phyloP scores from a whole-genome alignment of 2,888 invertebrate genomes.

The Masnerella sp. region DNA sequence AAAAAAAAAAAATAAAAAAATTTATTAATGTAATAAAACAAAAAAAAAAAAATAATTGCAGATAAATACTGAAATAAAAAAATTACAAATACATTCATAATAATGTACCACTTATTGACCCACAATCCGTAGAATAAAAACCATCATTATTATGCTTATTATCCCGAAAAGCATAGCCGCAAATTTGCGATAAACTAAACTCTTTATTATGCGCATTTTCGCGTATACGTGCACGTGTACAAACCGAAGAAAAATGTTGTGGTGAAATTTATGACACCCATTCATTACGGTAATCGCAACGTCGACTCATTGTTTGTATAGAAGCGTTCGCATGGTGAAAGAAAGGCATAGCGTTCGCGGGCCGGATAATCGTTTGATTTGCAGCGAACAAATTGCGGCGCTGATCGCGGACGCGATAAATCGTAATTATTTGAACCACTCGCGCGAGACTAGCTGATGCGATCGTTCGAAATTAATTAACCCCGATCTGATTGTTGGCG shows the following conservation, averaged over 20 bases:
- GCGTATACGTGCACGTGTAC: constrained; percentile 32
- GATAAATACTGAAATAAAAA: no score
- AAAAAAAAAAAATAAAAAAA: no score
- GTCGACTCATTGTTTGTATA: constrained; percentile 52
- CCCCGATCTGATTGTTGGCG: constrained; percentile 7
- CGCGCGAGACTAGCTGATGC: constrained; percentile 22
- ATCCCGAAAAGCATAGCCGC: constrained; percentile 38
- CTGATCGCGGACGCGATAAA: constrained; percentile 34
- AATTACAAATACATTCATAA: no score
- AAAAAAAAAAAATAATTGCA: no score
- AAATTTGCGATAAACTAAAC: constrained; percentile 56
- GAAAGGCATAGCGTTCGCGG: constrained; percentile 26
- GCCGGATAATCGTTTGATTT: constrained; percentile 49
- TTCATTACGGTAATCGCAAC: constrained; percentile 53
- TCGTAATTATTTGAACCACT: constrained; percentile 43
- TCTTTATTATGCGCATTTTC: constrained; percentile 51
- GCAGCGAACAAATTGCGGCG: constrained; percentile 6
- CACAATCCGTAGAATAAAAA: no score
- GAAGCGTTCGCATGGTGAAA: constrained; percentile 35
- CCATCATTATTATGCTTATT: no score
- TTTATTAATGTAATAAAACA: no score
- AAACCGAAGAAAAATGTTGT: constrained; percentile 34
- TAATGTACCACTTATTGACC: no score
- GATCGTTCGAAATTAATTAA: constrained; percentile 14
- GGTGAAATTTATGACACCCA: constrained; percentile 56